Conservation (phyloP, 2,113 vertebrate genomes). For the Myrmecophaga tridactyla region DNA sequence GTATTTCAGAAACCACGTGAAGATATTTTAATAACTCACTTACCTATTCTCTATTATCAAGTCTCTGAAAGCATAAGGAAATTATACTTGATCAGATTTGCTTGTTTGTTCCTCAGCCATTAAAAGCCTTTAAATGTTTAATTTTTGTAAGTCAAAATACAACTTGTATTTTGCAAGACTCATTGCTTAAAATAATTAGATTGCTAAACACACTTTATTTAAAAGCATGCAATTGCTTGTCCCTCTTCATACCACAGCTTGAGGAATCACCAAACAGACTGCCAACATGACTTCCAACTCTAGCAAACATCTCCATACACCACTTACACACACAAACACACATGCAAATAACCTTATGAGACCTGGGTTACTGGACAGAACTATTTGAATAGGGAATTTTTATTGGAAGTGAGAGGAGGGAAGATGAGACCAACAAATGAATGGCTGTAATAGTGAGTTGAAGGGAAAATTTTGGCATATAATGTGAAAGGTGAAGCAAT, state of each 20-base stretch:
- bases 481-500: not conserved
- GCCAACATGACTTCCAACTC: not conserved
- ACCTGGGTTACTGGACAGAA: not conserved
- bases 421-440: not conserved
- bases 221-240: not conserved
- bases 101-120: not conserved
- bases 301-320: not conserved
- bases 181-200: not conserved
- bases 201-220: not conserved
- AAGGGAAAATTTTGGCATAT: not conserved
- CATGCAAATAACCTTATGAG: not conserved
- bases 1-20: not conserved
- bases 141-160: not conserved
- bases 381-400: not conserved
- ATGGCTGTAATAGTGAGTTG: not conserved
- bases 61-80: not conserved
- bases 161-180: not conserved
- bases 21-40: not conserved
- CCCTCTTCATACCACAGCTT: not conserved
- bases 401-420: not conserved
- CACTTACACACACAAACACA: not conserved
- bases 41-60: not conserved
- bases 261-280: not conserved
- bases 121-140: not conserved
- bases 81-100: not conserved